Base-by-base conservation (phyloP, 2,113 vertebrate genomes). In the Sterna hirundo region DNA sequence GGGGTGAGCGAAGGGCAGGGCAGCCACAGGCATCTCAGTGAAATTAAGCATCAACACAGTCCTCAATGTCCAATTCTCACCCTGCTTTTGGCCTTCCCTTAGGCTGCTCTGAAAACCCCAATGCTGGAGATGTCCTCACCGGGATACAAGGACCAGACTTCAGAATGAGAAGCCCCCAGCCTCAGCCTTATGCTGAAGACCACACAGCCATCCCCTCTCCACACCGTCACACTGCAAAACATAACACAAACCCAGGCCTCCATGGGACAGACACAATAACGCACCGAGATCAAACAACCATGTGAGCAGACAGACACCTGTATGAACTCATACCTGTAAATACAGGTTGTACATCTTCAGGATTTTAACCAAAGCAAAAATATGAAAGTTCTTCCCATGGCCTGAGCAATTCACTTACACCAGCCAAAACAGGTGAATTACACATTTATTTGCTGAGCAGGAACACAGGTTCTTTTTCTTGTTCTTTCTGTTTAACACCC, bases 281-380 rank as follows among this genome's bases (percentile, higher is more conserved):
- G 10, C 69, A 89, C 15, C 2, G 9, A 93, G 83, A 94, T 93
- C 92, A 96, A 96, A 92, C 88, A 88, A 40, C 16, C 44, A 94
- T 6, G n/a, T 40, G 20, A 91, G 64, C 72, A 93, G 80, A 86
- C 72, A 93, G 80, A 87, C 81, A 91, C 66, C 77, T 85, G 61
- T 60, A 71, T 86, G 72, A 90, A 90, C 88, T 82, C 91, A 89
- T 82, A 92, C 72, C 69, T 65, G 49, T 94, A 96, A 95, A 93
- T 76, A 96, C 20, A 92, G 92, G 86, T 91, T 95, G 40, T 32
- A 85, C 86, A 64, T 29, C 62, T 75, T 58, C 61, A 92, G 84
- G 78, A 86, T 93, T 95, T 91, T 32, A 83, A 83, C 58, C 52
- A 62, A 94, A 91, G 54, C 32, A 80, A 51, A 70, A 95, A 32